A percentile compares a stretch with the other conserved stretches of the same genome.
These are phyloP conservation scores for Planiliza haematocheilus DNA, from an alignment of 2,113 vertebrate species.

Conservation along the genomic window DNA sequence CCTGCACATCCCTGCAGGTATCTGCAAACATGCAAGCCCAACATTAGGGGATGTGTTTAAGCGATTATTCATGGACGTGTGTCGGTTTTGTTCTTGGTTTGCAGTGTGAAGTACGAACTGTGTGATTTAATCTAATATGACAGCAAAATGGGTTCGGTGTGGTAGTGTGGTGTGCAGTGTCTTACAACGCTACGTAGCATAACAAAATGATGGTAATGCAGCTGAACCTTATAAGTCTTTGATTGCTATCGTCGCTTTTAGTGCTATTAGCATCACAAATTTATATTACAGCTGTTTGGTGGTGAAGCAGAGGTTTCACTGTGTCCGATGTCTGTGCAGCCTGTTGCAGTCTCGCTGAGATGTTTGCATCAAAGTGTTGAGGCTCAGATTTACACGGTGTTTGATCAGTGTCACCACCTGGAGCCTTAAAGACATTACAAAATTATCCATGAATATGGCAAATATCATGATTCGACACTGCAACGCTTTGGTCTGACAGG, in stretches of 20 bases:
- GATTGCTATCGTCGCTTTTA: too few species aligned
- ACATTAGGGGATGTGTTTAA: background rate
- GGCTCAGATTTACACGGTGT: slow-evolving; percentile 48
- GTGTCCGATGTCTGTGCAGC: slow-evolving; percentile 6
- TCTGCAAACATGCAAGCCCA: background rate
- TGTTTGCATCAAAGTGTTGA: slow-evolving; percentile 39
- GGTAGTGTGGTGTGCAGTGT: background rate
- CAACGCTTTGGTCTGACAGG: slow-evolving; percentile 53
- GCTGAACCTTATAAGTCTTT: background rate
- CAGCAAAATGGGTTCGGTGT: background rate
- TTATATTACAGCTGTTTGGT: background rate
- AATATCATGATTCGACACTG: slow-evolving; percentile 60
- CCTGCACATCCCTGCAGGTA: background rate
- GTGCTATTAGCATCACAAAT: background rate
- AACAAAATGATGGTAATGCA: background rate
- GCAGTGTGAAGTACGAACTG: background rate
- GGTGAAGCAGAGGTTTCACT: slow-evolving; percentile 12
- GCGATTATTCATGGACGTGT: background rate
- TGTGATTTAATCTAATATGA: slow-evolving; percentile 2
- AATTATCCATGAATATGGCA: slow-evolving; percentile 63
- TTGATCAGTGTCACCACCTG: slow-evolving; percentile 61
- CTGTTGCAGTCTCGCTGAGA: slow-evolving; percentile 23
- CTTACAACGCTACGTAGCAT: background rate
- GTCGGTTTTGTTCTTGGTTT: background rate
- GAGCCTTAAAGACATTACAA: slow-evolving; percentile 63